Base-by-base conservation (phyloP, 1,140 invertebrate genomes). In the Drosophila leontia region DNA sequence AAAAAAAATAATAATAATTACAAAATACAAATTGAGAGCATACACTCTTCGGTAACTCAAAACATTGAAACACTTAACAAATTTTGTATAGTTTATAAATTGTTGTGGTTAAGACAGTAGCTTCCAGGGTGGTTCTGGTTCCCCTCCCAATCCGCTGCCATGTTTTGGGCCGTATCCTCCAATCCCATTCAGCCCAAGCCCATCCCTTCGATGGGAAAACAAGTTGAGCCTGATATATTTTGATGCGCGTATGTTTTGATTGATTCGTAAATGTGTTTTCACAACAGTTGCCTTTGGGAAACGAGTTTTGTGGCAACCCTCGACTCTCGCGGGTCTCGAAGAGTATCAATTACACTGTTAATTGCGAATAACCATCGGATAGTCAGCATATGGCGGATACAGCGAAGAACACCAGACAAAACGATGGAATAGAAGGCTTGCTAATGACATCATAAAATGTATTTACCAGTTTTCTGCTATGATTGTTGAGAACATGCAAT, bases 211-310 rank as follows among this genome's bases (percentile, higher is more conserved):
- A 91, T 90, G 80, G 72, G 78, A 87, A 87, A 90, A 91, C 80
- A 64, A 91, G 85, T 59, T 84, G 74, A 91, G 85, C 61, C 75
- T 77, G 62, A 88, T 75, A 91, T 86, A 83, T 91, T 78, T 86
- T 90, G 82, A 92, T 91, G 74, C 48, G 47, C 42, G 74, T 68
- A 92, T 92, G 85, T 92, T 92, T 88, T 92, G 91, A 92, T 92
- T 92, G 91, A 88, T 78, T 92, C 75, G 77, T 91, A 86, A 91
- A 82, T 91, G 75, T 82, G 82, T 85, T 77, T 82, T 77, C 64
- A 80, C 41, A 64, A 74, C 85, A 75, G 45, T 85, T 71, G 60
- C 61, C 71, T 59, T 80, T 64, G 42, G 12, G 26, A 51, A 67
- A 78, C 75, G 26, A 48, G 78, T 75, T 86, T 64, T 32, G 32